A percentile compares a stretch with the other conserved stretches of the same genome.
Conservation (phyloP, 2,113 vertebrate species). For the Neopipo cinnamomea region DNA sequence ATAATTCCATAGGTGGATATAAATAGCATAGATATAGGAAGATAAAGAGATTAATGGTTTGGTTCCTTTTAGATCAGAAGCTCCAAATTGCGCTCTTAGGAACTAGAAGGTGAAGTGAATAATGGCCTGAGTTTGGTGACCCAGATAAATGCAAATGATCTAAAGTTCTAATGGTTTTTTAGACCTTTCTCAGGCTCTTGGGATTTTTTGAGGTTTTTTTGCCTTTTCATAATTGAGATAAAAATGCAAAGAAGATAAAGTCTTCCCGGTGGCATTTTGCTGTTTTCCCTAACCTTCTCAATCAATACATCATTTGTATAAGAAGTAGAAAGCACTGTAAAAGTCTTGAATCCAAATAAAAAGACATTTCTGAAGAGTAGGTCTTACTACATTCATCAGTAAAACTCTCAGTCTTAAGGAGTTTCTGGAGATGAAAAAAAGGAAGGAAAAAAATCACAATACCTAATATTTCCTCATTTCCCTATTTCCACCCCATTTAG, state of each 20-base stretch:
- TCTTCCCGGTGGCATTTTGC: neutral
- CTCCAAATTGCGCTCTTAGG: neutral
- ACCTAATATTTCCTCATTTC: neutral
- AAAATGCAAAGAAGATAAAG: neutral
- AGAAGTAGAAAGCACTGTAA: neutral
- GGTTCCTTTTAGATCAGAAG: neutral
- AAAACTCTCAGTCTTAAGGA: neutral
- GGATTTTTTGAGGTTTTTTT: neutral
- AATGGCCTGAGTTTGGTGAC: neutral
- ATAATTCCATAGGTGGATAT: neutral
- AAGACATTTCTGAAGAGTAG: neutral
- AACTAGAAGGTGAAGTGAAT: neutral
- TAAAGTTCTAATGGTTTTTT: neutral
- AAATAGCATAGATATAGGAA: neutral
- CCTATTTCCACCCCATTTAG: neutral
- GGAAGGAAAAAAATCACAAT: accelerated
- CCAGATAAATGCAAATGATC: neutral
- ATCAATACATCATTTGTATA: neutral
- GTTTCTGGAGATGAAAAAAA: neutral
- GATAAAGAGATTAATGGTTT: neutral
- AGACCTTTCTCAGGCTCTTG: neutral
- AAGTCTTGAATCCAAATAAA: neutral
- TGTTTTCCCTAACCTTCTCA: neutral
- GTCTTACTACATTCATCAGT: neutral
- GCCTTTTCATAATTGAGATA: neutral